Conservation (phyloP, 2,888 invertebrate species). For the Sussaba pulchella region DNA sequence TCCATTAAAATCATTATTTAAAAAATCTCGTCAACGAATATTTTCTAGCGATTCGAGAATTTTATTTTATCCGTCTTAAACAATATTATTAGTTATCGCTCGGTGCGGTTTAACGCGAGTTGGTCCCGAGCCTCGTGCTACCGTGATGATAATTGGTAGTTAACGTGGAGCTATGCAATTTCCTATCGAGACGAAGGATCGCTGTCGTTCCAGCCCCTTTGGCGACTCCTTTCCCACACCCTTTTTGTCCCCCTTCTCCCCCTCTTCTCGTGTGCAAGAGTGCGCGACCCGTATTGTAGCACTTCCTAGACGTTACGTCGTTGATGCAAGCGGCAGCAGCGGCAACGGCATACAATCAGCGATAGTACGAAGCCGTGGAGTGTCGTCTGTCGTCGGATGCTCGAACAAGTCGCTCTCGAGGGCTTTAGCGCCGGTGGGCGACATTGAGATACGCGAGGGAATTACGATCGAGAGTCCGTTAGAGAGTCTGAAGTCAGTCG, state of each 20-base stretch:
- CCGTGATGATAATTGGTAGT: conserved; percentile 48
- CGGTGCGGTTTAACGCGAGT: background rate
- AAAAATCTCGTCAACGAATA: too few relatives aligned
- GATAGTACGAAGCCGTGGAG: background rate
- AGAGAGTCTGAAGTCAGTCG: background rate
- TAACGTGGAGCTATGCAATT: conserved; percentile 44
- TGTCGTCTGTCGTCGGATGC: conserved; percentile 36
- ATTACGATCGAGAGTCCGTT: conserved; percentile 1
- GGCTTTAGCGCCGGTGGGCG: background rate
- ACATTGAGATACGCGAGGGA: conserved; percentile 9
- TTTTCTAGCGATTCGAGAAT: too few relatives aligned
- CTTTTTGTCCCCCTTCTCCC: background rate
- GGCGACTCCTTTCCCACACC: conserved; percentile 39
- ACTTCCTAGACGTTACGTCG: background rate
- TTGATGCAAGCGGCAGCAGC: too few relatives aligned
- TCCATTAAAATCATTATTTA: too few relatives aligned
- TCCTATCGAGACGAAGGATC: conserved; percentile 53
- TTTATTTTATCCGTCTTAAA: too few relatives aligned
- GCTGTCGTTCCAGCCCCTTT: conserved; percentile 32
- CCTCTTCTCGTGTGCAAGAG: conserved; percentile 5
- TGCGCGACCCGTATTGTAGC: background rate
- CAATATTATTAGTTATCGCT: background rate
- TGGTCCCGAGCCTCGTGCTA: conserved; percentile 4
- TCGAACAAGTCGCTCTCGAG: conserved; percentile 39
- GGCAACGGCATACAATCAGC: background rate